Evolutionary conservation across 2,797 vertebrate genomes (phyloP).

Genomic region (Kryptopterus vitreolus): DNA sequence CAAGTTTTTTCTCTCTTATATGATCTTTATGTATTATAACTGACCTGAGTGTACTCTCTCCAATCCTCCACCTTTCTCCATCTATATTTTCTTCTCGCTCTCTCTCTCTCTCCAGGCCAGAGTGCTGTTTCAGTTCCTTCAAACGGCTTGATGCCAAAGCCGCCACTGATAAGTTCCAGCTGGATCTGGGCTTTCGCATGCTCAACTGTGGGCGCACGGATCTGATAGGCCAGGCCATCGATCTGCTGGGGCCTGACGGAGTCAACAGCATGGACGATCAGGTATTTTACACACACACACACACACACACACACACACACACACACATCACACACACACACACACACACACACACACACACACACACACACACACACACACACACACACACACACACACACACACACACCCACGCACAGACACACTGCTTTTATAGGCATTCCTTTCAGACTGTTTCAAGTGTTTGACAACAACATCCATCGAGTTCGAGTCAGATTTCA

Average conservation of each 20-base stretch:
- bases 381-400: no score
- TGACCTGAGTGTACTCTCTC: not conserved
- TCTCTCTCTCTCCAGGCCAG: conserved; percentile 69
- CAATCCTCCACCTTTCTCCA: not conserved
- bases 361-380: no score
- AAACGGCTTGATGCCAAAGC: conserved; percentile 91
- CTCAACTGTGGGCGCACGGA: conserved; percentile 95
- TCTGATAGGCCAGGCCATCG: conserved; percentile 91
- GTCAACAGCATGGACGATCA: conserved; percentile 98
- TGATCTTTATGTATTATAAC: conserved; percentile 12
- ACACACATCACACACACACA: no score
- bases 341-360: no score
- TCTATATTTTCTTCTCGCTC: conserved; percentile 31
- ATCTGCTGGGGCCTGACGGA: conserved; percentile 87
- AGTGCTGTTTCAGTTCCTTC: conserved; percentile 96
- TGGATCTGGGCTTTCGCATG: conserved; percentile 96
- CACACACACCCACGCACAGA: no score
- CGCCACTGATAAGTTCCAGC: conserved; percentile 92
- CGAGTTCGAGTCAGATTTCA: conserved; percentile 29
- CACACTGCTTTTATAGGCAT: conserved; percentile 15
- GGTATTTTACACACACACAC: conserved; percentile 72
- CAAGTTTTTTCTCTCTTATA: conserved; percentile 6
- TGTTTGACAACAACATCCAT: conserved; percentile 6
- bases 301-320: no score
- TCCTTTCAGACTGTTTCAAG: conserved; percentile 19